Conservation (phyloP, 2,797 vertebrate species). For the Poecilia velifera region DNA sequence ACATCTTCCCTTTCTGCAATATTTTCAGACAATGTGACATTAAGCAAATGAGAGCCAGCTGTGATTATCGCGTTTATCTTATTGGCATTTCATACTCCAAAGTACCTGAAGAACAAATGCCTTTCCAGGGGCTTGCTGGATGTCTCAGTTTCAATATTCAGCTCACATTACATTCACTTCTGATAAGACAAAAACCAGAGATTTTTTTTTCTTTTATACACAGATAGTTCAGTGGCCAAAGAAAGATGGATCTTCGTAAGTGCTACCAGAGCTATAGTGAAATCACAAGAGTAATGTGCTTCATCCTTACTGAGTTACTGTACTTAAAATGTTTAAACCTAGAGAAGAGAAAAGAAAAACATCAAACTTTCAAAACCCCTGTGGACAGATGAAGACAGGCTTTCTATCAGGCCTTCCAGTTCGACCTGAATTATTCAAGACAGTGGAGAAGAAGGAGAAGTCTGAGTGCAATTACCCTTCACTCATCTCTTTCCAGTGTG, state of each 20-base stretch:
- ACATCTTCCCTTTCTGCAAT: neutral
- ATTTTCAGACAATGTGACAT: neutral
- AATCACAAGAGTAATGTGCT: constrained; percentile 32
- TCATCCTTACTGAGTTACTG: constrained; percentile 44
- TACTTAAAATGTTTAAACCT: constrained; percentile 58
- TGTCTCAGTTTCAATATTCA: constrained; percentile 37
- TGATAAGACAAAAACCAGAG: constrained; percentile 33
- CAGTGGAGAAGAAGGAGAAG: constrained; percentile 72
- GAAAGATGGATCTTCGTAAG: constrained; percentile 40
- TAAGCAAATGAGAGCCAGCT: neutral
- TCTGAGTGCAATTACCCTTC: constrained; percentile 79
- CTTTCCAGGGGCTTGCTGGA: constrained; percentile 17
- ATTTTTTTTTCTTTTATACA: constrained; percentile 13
- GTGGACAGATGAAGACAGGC: constrained; percentile 54
- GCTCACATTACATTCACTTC: constrained; percentile 19
- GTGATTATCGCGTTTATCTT: neutral
- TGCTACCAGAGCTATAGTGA: constrained; percentile 36
- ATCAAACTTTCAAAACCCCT: constrained; percentile 66
- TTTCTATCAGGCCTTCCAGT: constrained; percentile 71
- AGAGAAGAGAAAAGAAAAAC: constrained; percentile 45
- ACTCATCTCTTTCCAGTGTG: constrained; percentile 73
- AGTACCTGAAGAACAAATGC: constrained; percentile 13
- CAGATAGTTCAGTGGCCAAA: constrained; percentile 26
- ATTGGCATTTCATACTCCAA: neutral
- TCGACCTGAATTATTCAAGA: constrained; percentile 82